Base-by-base conservation (phyloP, 2,113 vertebrate species). In the Clarias magur region DNA sequence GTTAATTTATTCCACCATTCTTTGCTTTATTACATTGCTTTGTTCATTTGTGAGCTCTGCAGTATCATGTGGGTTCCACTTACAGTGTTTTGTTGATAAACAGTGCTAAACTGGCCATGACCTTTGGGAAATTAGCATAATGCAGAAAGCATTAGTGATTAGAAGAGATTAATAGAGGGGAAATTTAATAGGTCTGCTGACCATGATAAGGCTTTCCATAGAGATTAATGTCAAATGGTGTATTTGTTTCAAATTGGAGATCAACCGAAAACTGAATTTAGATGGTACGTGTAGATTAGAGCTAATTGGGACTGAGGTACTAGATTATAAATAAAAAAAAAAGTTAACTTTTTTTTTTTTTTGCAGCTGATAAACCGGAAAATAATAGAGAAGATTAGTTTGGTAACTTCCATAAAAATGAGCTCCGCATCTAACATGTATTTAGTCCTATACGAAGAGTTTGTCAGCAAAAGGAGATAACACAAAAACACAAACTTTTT, bases 121-220 rank as follows among this genome's bases (percentile, higher is more conserved):
- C 88, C 88, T 89, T 57, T 59, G 57, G 76, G 48, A 87, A 70
- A 57, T 87, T 89, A 59, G 60, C 68, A 81, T 87, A 87, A 85
- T 85, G 68, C 88, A 83, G 21, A 60, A 87, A 81, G 53, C 82
- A 81, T 85, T 81, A n/a, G 83, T 82, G 72, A 48, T 85, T 87
- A 85, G 82, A 87, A 48, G 75, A 89, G 85, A 72, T 81, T 85
- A 87, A 87, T 88, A 75, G 82, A 89, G 75, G 27, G 83, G 70
- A 73, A 73, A 78, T 89, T 85, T 85, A 87, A 85, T 72, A 75
- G 73, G 75, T 81, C 85, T 89, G 85, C 65, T 75, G 76, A 80
- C 59, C 86, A 82, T 53, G 85, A 89, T 82, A 85, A 85, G 82
- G 27, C 73, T 73, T 89, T 89, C 68, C 84, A 56, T 73, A 76